Evolutionary conservation across 2,797 vertebrate species (phyloP).

Genomic region (Pipistrellus pipistrellus): DNA sequence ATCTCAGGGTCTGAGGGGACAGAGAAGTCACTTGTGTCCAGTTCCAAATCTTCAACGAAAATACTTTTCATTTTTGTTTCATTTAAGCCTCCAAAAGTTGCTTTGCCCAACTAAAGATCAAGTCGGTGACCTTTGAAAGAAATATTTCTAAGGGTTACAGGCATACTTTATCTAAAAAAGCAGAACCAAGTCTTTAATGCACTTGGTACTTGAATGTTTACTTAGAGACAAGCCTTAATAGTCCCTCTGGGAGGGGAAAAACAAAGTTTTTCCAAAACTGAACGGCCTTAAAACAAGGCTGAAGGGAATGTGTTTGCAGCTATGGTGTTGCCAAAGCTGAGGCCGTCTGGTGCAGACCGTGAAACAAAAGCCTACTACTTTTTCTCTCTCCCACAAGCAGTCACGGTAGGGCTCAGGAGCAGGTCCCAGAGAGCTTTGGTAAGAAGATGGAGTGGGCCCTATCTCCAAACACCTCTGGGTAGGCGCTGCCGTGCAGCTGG

Average conservation of each 20-base stretch:
- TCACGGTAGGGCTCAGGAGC: background rate
- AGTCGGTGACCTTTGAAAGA: slow-evolving; percentile 48
- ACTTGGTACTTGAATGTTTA: slow-evolving; percentile 27
- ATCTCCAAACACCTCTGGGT: background rate
- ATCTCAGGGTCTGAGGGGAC: background rate
- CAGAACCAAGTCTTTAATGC: background rate
- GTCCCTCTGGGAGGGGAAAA: background rate
- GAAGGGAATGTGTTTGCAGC: background rate
- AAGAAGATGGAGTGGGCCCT: background rate
- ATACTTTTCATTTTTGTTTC: background rate
- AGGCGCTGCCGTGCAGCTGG: background rate
- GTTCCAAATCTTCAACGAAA: slow-evolving; percentile 27
- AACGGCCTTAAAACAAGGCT: background rate
- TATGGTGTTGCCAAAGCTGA: background rate
- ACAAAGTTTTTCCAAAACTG: background rate
- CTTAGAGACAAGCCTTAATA: slow-evolving; percentile 8
- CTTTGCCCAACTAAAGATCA: slow-evolving; percentile 56
- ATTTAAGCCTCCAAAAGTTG: background rate
- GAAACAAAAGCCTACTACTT: background rate
- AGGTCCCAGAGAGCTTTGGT: background rate
- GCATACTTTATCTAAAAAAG: slow-evolving; percentile 1
- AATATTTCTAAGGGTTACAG: background rate
- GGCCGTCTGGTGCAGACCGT: background rate
- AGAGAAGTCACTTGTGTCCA: background rate
- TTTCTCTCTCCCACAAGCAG: background rate